These are phyloP conservation scores for Athrips mouffetella DNA, from an alignment of 2,888 invertebrate species.

Conservation along the genomic window DNA sequence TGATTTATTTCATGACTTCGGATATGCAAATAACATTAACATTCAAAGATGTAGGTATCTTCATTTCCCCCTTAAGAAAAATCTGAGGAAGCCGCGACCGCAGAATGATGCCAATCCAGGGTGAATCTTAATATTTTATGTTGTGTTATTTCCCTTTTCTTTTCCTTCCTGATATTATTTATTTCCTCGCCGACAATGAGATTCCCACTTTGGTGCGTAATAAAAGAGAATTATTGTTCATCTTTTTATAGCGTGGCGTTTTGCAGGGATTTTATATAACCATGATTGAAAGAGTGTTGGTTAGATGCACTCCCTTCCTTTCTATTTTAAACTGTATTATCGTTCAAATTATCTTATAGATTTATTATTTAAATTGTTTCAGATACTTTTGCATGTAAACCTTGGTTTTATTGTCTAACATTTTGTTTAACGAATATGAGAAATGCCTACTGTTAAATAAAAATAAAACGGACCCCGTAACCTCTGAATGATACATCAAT, in stretches of 20 bases:
- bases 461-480: constrained; percentile 32
- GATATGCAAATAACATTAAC: constrained; percentile 78
- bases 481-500: constrained; percentile 24
- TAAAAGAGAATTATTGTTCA: constrained; percentile 78
- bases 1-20: constrained; percentile 79
- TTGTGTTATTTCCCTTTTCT: constrained; percentile 76
- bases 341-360: too few relatives aligned
- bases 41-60: constrained; percentile 73
- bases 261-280: constrained; percentile 66
- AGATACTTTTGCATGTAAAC: too few relatives aligned
- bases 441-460: too few relatives aligned
- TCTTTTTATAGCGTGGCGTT: constrained; percentile 71
- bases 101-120: constrained; percentile 76
- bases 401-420: too few relatives aligned
- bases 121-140: constrained; percentile 78
- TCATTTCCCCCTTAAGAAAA: constrained; percentile 59
- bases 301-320: constrained; percentile 35
- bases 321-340: background rate
- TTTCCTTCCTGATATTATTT: constrained; percentile 75
- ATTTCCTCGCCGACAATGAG: constrained; percentile 75
- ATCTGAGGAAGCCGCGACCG: constrained; percentile 54
- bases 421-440: too few relatives aligned
- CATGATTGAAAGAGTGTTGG: constrained; percentile 59
- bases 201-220: constrained; percentile 77
- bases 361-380: too few relatives aligned